Evolutionary conservation across 92 coral and sea anemone species (phyloP), one percentile per base, ranked within the genome.

Genomic region (Palythoa heliodiscus): DNA sequence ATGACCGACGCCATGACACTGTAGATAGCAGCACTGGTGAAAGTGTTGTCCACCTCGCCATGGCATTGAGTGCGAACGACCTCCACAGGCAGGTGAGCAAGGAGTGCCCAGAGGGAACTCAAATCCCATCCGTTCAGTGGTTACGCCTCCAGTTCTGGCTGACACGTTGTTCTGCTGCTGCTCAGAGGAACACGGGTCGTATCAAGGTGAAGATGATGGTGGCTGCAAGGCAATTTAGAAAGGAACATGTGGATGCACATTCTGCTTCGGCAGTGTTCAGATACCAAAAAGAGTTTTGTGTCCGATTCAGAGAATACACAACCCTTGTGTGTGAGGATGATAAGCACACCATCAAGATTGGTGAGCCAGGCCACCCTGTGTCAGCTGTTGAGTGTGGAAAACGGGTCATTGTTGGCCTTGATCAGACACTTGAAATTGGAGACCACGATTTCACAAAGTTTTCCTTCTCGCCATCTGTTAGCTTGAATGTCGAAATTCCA

Each of bases 301-400:
- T 78, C 17, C 66, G 58, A 25, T 75, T 73, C 71, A 54, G 80
- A 77, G 89, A 85, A 61, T 35, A 84, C 61, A 61, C 89, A 60
- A 91, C 91, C 22, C 20, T 90, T 58, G 81, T 90, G n/a, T 83
- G 93, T 74, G 88, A 82, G 90, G 93, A 91, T 64, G 91, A 91
- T 71, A 91, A 91, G 66, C 93, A 91, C 70, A 88, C 86, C 53
- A 82, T 83, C 68, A 90, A 87, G 64, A 81, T 87, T 7, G 88
- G 93, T 1, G 93, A 90, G 43, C 91, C 93, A 60, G 83, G 83
- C 7, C 80, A 84, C 73, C 93, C 89, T 4, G 75, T 88, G 69
- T 89, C 91, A 38, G 89, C 93, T 69, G 91, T 86, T 16, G 89
- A 88, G 85, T 63, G 89, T 38, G 91, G 89, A 52, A 88, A 85